Percentiles rank a stretch among this genome's conserved stretches.
phyloP scores from a whole-genome alignment of 2,113 vertebrate genomes.

The Neolamprologus falcicula region DNA sequence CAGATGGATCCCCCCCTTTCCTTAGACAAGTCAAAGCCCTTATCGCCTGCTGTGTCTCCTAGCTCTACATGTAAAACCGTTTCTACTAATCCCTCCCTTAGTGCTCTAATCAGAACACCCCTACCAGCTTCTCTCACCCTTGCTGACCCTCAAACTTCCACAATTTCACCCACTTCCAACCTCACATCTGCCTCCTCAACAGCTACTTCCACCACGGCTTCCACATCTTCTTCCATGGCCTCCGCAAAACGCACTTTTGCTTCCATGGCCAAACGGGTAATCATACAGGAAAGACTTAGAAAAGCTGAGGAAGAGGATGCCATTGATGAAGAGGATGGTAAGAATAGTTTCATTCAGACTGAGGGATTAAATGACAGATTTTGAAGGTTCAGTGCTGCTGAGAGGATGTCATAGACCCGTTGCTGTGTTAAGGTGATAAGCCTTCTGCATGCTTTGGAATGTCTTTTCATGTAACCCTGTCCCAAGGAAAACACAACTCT shows the following conservation, averaged over 20 bases:
- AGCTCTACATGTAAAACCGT: not conserved
- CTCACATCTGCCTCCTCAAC: not conserved
- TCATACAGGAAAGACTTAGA: slow-evolving; percentile 64
- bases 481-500: not conserved
- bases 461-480: not conserved
- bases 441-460: not conserved
- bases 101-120: not conserved
- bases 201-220: not conserved
- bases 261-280: slow-evolving; percentile 57
- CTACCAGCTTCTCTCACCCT: not conserved
- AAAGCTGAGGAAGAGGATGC: slow-evolving; percentile 53
- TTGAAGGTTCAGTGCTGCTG: not conserved
- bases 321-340: slow-evolving; percentile 57
- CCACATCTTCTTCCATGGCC: not conserved
- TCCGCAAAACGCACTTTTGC: slow-evolving; percentile 45
- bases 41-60: not conserved
- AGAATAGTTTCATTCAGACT: not conserved
- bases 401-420: not conserved
- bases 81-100: not conserved
- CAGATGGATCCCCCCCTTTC: not conserved
- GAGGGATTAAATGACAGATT: not conserved
- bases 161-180: not conserved
- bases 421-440: not conserved
- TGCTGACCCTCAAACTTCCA: not conserved
- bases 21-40: not conserved